A percentile compares a stretch with the other conserved stretches of the same genome.
Evolutionary conservation across 2,113 vertebrate genomes (phyloP).

Genomic region (Danionella cerebrum): DNA sequence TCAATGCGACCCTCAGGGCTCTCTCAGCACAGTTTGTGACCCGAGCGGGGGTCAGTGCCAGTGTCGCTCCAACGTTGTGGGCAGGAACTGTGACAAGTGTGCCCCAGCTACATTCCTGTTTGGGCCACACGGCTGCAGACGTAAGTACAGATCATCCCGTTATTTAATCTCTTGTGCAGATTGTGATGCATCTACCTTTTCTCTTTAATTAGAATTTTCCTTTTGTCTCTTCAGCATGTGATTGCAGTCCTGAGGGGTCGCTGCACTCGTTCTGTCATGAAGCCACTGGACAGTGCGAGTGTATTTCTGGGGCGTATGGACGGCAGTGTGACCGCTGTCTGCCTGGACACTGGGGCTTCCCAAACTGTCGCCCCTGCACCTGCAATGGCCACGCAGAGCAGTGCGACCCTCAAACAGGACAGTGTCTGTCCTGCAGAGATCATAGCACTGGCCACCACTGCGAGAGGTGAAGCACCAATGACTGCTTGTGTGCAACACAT

Average conservation of each 20-base stretch:
- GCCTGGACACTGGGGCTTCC: conserved; percentile 89
- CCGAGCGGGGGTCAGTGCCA: conserved; percentile 86
- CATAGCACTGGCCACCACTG: conserved; percentile 78
- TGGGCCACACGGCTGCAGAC: conserved; percentile 83
- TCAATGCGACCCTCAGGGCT: conserved; percentile 89
- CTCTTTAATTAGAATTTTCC: too few relatives aligned
- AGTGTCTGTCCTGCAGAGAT: conserved; percentile 78
- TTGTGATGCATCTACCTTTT: too few relatives aligned
- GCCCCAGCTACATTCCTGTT: conserved; percentile 85
- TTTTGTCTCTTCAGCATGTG: conserved; percentile 68
- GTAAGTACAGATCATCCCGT: conserved; percentile 65
- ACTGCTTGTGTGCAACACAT: too few relatives aligned
- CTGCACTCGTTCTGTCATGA: conserved; percentile 71
- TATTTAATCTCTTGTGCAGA: not conserved
- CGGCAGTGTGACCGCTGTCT: conserved; percentile 85
- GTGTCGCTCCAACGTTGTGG: conserved; percentile 82
- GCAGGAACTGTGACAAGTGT: conserved; percentile 82
- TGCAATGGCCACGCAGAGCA: conserved; percentile 82
- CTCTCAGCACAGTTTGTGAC: conserved; percentile 85
- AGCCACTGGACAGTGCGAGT: conserved; percentile 81
- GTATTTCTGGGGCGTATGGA: conserved; percentile 71
- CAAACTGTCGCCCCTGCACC: conserved; percentile 78
- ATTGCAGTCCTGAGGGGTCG: conserved; percentile 80
- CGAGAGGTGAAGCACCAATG: conserved; percentile 67
- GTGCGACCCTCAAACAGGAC: conserved; percentile 72